phyloP scores from a whole-genome alignment of 2,113 vertebrate species.

The Phasianus colchicus region DNA sequence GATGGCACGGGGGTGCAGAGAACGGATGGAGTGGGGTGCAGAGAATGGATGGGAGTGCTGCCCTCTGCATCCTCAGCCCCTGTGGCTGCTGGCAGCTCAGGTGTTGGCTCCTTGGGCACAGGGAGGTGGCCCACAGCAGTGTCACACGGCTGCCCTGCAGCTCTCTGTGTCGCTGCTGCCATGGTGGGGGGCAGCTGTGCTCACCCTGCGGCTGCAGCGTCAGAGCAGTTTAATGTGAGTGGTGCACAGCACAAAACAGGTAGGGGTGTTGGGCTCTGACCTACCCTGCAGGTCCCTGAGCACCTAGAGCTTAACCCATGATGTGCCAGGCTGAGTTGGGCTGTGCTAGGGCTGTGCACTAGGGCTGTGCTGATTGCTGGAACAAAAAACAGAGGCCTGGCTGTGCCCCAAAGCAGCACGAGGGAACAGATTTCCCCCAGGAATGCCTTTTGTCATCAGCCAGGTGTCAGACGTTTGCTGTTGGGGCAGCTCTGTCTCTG shows the following conservation, averaged over 20 bases:
- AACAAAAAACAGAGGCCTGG: background rate
- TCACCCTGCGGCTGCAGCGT: background rate
- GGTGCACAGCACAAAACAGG: no score
- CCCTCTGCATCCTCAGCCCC: background rate
- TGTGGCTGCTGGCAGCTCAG: background rate
- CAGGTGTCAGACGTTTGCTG: background rate
- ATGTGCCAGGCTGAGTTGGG: accelerated
- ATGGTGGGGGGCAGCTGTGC: background rate
- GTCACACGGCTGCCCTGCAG: accelerated
- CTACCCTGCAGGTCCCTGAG: background rate
- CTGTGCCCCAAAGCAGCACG: background rate
- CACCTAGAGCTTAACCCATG: background rate
- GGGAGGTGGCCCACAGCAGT: background rate
- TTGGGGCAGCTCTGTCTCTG: accelerated
- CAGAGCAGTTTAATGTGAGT: background rate
- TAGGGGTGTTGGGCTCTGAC: accelerated
- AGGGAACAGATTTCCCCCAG: background rate
- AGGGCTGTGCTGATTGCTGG: background rate
- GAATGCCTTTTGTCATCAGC: constrained; percentile 27
- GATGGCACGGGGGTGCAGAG: background rate
- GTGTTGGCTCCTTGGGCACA: background rate
- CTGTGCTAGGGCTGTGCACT: accelerated
- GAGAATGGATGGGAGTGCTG: background rate
- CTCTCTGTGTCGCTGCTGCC: accelerated
- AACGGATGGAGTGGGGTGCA: background rate